These are phyloP conservation scores for Harpalus rubripes DNA, from an alignment of 2,888 invertebrate species.

Conservation along the genomic window DNA sequence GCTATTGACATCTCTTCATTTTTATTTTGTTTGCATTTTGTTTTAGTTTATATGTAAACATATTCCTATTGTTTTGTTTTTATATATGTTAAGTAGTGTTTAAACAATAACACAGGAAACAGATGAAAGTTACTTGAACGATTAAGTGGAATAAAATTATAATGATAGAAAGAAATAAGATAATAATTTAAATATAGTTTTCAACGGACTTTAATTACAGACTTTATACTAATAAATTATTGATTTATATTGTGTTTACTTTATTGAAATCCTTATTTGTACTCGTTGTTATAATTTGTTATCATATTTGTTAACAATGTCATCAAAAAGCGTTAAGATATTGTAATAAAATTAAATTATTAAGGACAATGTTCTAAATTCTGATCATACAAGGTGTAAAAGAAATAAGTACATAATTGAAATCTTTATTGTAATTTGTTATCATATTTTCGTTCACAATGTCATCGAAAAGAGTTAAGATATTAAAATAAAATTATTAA, in stretches of 20 bases:
- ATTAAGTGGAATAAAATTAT: slow-evolving; percentile 25
- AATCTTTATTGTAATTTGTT: too few relatives aligned
- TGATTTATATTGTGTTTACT: not conserved
- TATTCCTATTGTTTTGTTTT: slow-evolving; percentile 40
- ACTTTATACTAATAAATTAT: slow-evolving; percentile 1
- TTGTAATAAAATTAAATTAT: not conserved
- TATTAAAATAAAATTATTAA: not conserved
- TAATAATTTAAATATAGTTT: not conserved
- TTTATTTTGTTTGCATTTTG: not conserved
- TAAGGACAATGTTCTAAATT: too few relatives aligned
- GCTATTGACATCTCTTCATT: slow-evolving; percentile 32
- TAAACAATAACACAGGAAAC: slow-evolving; percentile 51
- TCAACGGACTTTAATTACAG: not conserved
- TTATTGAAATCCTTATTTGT: not conserved
- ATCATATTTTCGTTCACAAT: not conserved
- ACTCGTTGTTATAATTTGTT: not conserved
- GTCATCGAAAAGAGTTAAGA: not conserved
- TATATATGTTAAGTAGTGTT: slow-evolving; percentile 22
- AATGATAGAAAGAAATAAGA: too few relatives aligned
- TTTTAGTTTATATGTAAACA: slow-evolving; percentile 23
- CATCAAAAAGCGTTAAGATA: not conserved
- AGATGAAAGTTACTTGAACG: not conserved
- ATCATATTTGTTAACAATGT: not conserved
- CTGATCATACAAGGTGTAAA: too few relatives aligned
- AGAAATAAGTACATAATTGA: too few relatives aligned